Base-by-base conservation (phyloP, 1,140 invertebrate species). In the Spodoptera litura region DNA sequence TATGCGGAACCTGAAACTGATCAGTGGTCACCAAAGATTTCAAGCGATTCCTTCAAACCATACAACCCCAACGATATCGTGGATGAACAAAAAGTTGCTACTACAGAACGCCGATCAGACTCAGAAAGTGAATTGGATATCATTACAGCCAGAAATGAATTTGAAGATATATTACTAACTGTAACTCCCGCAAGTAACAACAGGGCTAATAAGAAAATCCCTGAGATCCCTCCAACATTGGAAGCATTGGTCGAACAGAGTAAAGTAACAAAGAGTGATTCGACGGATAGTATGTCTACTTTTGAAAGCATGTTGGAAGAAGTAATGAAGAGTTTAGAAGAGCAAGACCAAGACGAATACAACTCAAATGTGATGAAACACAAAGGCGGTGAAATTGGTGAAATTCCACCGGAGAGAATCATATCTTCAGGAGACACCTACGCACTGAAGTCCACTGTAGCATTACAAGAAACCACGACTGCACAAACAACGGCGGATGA, bases 21-120 rank as follows among this genome's bases (percentile, higher is more conserved):
- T 6, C 95, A 96, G 56, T 97, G 96, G 96, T 97, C 96, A 2
- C 95, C 96, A 5, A 96, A 96, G 82, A 82, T 96, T 68, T 95
- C 95, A 10, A 89, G 88, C 35, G 95, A 94, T 77, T 95, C 95
- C 4, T 96, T 96, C 80, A 95, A 95, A 82, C 95, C 95, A 6
- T 95, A 93, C 80, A 95, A 95, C 78, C 93, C 95, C 3, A 96
- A 96, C 85, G 89, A 94, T 27, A 92, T 95, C 52, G 78, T 89
- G 31, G 86, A 93, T 64, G 91, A 93, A n/a, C 85, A 85, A 13
- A 94, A 95, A 87, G 51, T 79, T 20, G 82, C 85, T 58, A 80
- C 80, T 11, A 85, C 80, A 61, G 89, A 91, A 75, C 75, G 75
- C 27, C 87, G 88, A 56, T 70, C 84, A 15, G 89, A 89, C 13